Evolutionary conservation across 2,888 invertebrate genomes (phyloP), one percentile per base, ranked within the genome.

Genomic region (Drosophila cyrtoloma): DNA sequence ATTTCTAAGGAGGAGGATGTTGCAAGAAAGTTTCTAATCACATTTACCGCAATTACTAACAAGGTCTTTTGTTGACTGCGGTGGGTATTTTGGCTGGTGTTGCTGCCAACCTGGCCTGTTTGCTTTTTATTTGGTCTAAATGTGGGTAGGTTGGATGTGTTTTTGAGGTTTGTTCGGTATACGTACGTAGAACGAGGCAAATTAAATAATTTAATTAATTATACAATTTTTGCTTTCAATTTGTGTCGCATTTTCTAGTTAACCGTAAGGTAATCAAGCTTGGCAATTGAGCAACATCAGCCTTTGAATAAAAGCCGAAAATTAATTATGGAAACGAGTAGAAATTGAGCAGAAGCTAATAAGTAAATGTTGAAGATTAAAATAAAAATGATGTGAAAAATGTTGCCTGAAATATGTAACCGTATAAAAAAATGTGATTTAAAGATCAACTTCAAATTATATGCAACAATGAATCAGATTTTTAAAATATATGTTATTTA

Each of bases 21-120:
- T 72, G 62, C 76, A 73, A 68, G 75, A 90, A 92, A 92, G 80
- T 92, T 91, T 82, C 90, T 91, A 90, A 92, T 92, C 90, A 86
- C 89, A 91, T 92, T 92, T 91, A 77, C 83, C 85, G 82, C 89
- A 91, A 91, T 91, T 88, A 90, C 90, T 84, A 89, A 89, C 84
- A 89, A 88, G 82, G 87, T 90, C 90, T 84, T 72, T 79, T 74
- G 79, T 82, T 81, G 64, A 77, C 77, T 79, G 81, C 55, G 81
- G 77, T 67, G 60, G 51, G 68, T 64, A 50, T 68, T 73, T 62
- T 55, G 55, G 19, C 77, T 60, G 69, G 70, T 77, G 81, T 80
- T 84, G 55, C 55, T 52, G 39, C n/a, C 63, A 37, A 26, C 28
- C 32, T 42, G 22, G 7, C 35, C 47, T 26, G 51, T 30, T 32